These are phyloP conservation scores for Alentia gelatinosa DNA, from an alignment of 2,888 invertebrate genomes.

Conservation along the genomic window DNA sequence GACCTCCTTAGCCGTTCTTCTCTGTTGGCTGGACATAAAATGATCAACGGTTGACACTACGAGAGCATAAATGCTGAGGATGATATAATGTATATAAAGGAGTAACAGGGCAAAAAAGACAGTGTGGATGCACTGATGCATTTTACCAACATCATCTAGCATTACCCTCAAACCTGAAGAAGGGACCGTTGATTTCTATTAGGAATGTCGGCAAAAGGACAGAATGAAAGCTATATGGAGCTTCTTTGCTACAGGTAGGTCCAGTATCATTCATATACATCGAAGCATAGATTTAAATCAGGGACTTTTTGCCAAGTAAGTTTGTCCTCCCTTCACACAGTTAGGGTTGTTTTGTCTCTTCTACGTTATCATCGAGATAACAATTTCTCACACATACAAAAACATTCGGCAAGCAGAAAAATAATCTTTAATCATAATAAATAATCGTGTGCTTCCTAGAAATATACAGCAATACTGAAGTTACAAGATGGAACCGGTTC, in stretches of 20 bases:
- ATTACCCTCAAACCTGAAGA: too few relatives aligned
- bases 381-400: background rate
- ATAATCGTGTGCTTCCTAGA: slow-evolving; percentile 47
- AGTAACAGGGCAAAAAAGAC: too few relatives aligned
- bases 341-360: background rate
- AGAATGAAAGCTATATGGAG: background rate
- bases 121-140: too few relatives aligned
- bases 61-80: too few relatives aligned
- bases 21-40: too few relatives aligned
- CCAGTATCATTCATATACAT: background rate
- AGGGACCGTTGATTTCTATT: background rate
- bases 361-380: background rate
- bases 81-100: too few relatives aligned
- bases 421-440: slow-evolving; percentile 32
- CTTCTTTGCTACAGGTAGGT: background rate
- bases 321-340: background rate
- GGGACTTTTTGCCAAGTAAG: slow-evolving; percentile 28
- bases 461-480: slow-evolving; percentile 47
- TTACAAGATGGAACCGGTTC: slow-evolving; percentile 21
- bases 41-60: too few relatives aligned
- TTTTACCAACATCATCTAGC: too few relatives aligned
- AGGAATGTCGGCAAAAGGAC: slow-evolving; percentile 25
- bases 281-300: background rate
- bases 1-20: too few relatives aligned
- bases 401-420: slow-evolving; percentile 16